phyloP scores from a whole-genome alignment of 2,113 vertebrate genomes.

The Hyperopisus bebe region DNA sequence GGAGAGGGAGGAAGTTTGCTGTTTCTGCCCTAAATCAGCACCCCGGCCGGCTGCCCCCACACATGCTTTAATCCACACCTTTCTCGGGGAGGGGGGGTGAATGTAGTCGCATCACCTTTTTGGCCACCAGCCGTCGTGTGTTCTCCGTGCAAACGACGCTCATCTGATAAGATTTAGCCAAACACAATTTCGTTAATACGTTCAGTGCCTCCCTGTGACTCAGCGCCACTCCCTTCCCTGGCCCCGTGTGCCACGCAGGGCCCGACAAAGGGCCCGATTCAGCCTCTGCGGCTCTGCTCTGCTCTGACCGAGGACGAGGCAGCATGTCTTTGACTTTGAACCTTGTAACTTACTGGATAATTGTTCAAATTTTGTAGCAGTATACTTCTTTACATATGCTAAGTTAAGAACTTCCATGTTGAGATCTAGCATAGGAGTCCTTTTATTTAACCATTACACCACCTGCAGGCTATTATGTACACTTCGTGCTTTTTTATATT shows the following conservation, averaged over 20 bases:
- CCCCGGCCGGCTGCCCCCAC: background rate
- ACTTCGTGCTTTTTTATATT: background rate
- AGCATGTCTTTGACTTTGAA: background rate
- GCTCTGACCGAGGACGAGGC: background rate
- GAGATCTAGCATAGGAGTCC: background rate
- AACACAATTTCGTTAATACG: constrained; percentile 13
- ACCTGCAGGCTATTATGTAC: background rate
- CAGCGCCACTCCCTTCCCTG: background rate
- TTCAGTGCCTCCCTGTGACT: background rate
- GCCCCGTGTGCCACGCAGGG: too few species aligned
- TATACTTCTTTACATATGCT: background rate
- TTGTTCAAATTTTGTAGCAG: background rate
- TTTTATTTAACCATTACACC: background rate
- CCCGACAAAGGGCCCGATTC: background rate
- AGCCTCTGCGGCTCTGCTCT: background rate
- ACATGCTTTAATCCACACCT: background rate
- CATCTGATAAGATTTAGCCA: constrained; percentile 20
- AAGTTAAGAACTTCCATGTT: background rate
- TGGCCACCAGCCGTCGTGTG: background rate
- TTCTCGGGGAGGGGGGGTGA: background rate
- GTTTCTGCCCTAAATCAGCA: constrained; percentile 11
- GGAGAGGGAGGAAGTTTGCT: background rate
- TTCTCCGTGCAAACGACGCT: constrained; percentile 6
- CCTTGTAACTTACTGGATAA: background rate
- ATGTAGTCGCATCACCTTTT: background rate